Evolutionary conservation across 2,888 invertebrate species (phyloP), one percentile per base, ranked within the genome.

Genomic region (Globia sparganii): DNA sequence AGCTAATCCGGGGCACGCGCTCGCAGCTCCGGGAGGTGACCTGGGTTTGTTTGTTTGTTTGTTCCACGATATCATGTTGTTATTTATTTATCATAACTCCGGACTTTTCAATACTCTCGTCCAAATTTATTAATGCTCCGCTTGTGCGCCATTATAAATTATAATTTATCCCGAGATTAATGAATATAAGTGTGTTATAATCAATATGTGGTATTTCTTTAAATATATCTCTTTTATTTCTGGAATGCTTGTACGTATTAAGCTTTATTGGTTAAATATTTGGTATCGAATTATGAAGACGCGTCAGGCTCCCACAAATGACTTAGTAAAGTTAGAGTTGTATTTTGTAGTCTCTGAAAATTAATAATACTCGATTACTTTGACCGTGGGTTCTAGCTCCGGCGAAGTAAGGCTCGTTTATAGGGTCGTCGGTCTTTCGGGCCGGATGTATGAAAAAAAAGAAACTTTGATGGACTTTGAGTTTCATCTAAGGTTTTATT

Each of bases 1-100:
- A 90, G 88, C 91, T 96, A 96, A 96, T 96, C 96, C 95, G 80
- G 78, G 95, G 93, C 96, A 96, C 96, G 96, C 96, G 96, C 93
- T 87, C 91, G 82, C 86, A 91, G 86, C 94, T 88, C 90, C 93
- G 93, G 94, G 94, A 92, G 93, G 92, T 92, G 91, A 92, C 91
- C 93, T 90, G 86, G 90, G 93, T 93, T 94, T 94, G 94, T 95
- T 94, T 94, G 93, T 90, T 94, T 94, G 93, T 90, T 90, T 88
- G 87, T 91, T 92, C 89, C 91, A 90, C 91, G 87, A 89, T 90
- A 91, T 91, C 93, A 91, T 93, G 92, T 93, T 92, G 92, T 94
- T 94, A 93, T 95, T 94, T 95, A 94, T 95, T 94, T 94, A 93
- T 94, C 93, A 93, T 93, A 94, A 94, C 93, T 93, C 88, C 84